These are phyloP conservation scores for Halictus ligatus DNA, from an alignment of 2,888 invertebrate genomes.

Conservation along the genomic window DNA sequence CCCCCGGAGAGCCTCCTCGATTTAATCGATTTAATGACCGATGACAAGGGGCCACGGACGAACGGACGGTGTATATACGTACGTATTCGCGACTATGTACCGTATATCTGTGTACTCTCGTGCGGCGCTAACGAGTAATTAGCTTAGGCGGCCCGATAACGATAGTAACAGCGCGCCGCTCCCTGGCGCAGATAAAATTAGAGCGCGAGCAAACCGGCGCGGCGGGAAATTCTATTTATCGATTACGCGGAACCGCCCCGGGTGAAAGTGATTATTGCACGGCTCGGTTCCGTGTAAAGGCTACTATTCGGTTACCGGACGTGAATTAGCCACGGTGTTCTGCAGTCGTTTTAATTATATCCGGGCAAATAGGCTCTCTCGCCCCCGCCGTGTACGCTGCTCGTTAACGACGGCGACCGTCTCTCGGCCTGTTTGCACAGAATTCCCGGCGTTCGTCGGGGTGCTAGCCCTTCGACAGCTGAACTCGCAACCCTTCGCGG, in stretches of 20 bases:
- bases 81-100: not conserved
- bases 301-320: conserved; percentile 3
- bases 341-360: conserved; percentile 7
- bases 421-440: not conserved
- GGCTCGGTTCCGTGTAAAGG: not conserved
- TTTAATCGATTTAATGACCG: conserved; percentile 69
- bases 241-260: not conserved
- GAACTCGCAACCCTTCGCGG: conserved; percentile 5
- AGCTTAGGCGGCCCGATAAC: conserved; percentile 59
- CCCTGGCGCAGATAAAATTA: conserved; percentile 59
- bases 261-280: not conserved
- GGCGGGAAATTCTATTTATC: conserved; percentile 23
- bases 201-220: not conserved
- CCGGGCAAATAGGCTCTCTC: not conserved
- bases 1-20: conserved; percentile 44
- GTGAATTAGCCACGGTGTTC: not conserved
- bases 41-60: conserved; percentile 68
- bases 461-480: not conserved
- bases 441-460: not conserved
- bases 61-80: conserved; percentile 24
- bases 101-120: conserved; percentile 28
- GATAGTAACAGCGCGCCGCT: conserved; percentile 27
- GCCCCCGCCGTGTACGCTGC: not conserved
- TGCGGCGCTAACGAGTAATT: conserved; percentile 64
- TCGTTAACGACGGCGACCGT: not conserved